Conservation (phyloP, 35 echinoderm and acorn worm species). For the Heliocidaris erythrogramma region DNA sequence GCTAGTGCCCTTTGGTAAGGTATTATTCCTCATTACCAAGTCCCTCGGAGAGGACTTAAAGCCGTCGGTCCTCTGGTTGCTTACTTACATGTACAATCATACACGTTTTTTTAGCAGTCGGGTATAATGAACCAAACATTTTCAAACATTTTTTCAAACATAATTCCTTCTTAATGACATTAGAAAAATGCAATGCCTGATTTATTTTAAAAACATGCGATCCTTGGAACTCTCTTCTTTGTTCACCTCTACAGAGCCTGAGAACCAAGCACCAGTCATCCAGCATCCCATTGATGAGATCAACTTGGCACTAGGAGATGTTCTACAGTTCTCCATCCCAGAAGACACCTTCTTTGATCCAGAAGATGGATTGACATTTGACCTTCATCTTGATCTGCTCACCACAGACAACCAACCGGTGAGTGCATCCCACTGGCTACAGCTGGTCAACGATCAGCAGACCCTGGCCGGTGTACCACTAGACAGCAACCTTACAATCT, state of each 20-base stretch:
- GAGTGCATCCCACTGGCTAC: slow-evolving; percentile 37
- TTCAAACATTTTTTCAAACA: no score
- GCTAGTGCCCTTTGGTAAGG: no score
- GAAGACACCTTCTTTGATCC: slow-evolving; percentile 55
- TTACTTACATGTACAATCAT: no score
- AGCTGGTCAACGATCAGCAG: slow-evolving; percentile 36
- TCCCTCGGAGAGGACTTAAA: no score
- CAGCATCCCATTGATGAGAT: slow-evolving; percentile 54
- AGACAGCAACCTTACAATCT: background rate
- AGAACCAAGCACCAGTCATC: slow-evolving; percentile 44
- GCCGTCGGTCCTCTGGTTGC: no score
- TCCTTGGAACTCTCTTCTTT: background rate
- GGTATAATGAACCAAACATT: no score
- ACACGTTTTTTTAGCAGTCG: no score
- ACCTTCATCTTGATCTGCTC: slow-evolving; percentile 42
- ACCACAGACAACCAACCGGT: slow-evolving; percentile 37
- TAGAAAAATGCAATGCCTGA: no score
- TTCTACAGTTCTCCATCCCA: slow-evolving; percentile 58
- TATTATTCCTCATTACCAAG: no score
- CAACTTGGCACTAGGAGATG: slow-evolving; percentile 14
- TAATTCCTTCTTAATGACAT: no score
- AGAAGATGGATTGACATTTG: slow-evolving; percentile 61
- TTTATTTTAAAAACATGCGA: background rate
- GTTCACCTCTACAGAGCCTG: slow-evolving; percentile 47
- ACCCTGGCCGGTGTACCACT: slow-evolving; percentile 55